These are phyloP conservation scores for Indri indri DNA, from an alignment of 2,113 vertebrate species.

Conservation along the genomic window DNA sequence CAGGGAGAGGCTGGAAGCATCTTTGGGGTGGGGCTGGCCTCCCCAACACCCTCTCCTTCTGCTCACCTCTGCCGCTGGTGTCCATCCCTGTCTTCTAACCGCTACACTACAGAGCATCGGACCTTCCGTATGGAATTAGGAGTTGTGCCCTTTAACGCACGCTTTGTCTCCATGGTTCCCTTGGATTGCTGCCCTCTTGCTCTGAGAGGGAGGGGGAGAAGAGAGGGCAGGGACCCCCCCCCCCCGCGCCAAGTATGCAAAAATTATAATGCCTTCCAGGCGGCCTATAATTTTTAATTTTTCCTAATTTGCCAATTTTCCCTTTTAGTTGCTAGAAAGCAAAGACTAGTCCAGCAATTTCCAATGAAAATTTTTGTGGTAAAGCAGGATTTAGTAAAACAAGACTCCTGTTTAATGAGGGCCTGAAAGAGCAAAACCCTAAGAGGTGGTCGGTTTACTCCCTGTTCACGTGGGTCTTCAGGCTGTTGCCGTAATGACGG, in stretches of 20 bases:
- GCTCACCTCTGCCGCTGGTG: background rate
- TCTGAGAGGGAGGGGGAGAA: background rate
- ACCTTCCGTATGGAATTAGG: background rate
- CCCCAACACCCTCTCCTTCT: background rate
- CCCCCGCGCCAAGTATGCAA: background rate
- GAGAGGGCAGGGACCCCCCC: background rate
- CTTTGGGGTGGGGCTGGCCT: too few species aligned
- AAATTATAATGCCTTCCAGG: background rate
- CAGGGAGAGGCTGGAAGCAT: background rate
- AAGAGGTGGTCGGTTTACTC: background rate
- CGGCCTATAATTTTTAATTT: background rate
- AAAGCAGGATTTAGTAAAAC: background rate
- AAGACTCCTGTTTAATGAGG: background rate
- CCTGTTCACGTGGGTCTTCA: background rate
- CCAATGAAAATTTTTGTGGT: background rate
- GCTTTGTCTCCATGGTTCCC: background rate
- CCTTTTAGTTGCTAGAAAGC: background rate
- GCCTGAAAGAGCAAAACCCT: background rate
- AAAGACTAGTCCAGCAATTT: background rate
- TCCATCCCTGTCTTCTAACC: background rate
- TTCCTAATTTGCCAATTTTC: background rate
- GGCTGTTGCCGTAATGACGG: background rate
- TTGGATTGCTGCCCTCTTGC: background rate
- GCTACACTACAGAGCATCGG: background rate
- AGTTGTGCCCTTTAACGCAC: background rate